Percentiles rank a stretch among this genome's conserved stretches.
Conservation (phyloP, 23 tunicate genomes). For the Diplosoma virens region DNA sequence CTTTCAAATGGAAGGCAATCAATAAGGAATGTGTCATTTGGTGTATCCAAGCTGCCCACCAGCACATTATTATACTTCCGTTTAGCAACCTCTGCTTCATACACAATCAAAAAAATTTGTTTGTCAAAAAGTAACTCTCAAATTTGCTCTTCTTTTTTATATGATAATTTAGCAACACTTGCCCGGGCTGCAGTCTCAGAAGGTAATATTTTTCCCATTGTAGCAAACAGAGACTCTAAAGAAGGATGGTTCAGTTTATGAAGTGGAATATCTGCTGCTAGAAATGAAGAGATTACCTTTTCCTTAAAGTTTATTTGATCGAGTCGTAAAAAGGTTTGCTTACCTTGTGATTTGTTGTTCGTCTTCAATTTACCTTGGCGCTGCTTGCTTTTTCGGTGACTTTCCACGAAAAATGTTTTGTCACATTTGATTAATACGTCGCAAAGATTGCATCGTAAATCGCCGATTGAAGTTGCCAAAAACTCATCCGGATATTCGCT, state of each 20-base stretch:
- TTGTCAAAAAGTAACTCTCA: no score
- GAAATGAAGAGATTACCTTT: neutral
- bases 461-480: slow-evolving; percentile 7
- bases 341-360: no score
- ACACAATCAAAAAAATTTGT: no score
- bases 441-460: slow-evolving; percentile 5
- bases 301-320: slow-evolving; percentile 4
- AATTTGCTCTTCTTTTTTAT: slow-evolving; percentile 15
- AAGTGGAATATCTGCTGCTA: slow-evolving; percentile 20
- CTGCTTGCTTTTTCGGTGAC: slow-evolving; percentile 18
- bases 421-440: slow-evolving; percentile 23
- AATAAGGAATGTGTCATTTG: slow-evolving; percentile 14
- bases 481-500: slow-evolving; percentile 2
- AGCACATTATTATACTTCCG: slow-evolving; percentile 14
- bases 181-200: slow-evolving; percentile 37
- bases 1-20: slow-evolving; percentile 29
- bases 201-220: slow-evolving; percentile 33
- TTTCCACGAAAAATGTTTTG: slow-evolving; percentile 3
- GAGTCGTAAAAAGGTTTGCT: slow-evolving; percentile 1
- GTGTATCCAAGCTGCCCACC: slow-evolving; percentile 28
- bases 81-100: slow-evolving; percentile 1
- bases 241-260: slow-evolving; percentile 17
- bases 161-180: slow-evolving; percentile 17
- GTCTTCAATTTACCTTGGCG: slow-evolving; percentile 8
- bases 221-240: slow-evolving; percentile 23